Evolutionary conservation across 2,888 invertebrate genomes (phyloP).

Genomic region (Trisateles emortualis): DNA sequence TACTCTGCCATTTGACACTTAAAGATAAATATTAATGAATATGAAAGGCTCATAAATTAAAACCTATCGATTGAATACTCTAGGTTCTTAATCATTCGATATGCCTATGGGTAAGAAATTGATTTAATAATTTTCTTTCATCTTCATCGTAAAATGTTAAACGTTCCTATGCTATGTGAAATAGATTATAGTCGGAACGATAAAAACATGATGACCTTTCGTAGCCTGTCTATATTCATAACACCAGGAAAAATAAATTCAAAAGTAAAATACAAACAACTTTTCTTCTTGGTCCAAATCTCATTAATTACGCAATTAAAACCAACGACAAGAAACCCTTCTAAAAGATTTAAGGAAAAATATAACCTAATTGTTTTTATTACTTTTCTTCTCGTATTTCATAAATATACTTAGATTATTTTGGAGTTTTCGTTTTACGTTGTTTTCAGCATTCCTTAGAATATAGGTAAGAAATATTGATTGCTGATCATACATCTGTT

Average conservation of each 20-base stretch:
- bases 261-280: neutral
- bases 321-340: constrained; percentile 18
- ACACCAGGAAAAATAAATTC: neutral
- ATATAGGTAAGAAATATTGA: constrained; percentile 65
- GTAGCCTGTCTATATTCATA: too few relatives aligned
- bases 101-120: too few relatives aligned
- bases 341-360: constrained; percentile 22
- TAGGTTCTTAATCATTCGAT: too few relatives aligned
- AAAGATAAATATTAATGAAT: too few relatives aligned
- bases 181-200: too few relatives aligned
- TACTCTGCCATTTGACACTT: too few relatives aligned
- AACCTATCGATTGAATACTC: too few relatives aligned
- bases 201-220: too few relatives aligned
- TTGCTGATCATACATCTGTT: constrained; percentile 63
- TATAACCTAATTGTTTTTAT: constrained; percentile 30
- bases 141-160: too few relatives aligned
- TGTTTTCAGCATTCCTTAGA: neutral
- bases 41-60: too few relatives aligned
- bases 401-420: neutral
- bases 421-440: neutral
- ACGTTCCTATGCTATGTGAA: too few relatives aligned
- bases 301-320: constrained; percentile 31
- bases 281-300: constrained; percentile 9
- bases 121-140: too few relatives aligned
- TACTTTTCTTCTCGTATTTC: constrained; percentile 8